Conservation (phyloP, 1,140 invertebrate genomes). For the Coelopa frigida region DNA sequence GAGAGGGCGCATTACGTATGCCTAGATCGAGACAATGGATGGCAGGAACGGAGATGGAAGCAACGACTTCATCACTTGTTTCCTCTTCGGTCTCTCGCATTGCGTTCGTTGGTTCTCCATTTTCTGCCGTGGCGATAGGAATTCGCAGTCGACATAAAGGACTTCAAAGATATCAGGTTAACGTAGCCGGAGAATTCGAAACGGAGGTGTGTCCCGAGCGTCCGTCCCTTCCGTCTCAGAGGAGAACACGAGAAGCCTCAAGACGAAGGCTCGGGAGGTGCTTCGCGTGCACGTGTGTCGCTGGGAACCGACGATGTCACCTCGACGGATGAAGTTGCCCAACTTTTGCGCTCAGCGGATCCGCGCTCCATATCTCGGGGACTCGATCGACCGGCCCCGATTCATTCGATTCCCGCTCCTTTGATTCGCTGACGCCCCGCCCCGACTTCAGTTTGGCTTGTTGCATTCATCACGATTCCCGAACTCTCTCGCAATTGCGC, state of each 20-base stretch:
- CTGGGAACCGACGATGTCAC: constrained; percentile 25
- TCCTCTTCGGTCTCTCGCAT: constrained; percentile 19
- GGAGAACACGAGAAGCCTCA: constrained; percentile 3
- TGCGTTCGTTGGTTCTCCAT: not conserved
- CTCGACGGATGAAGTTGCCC: constrained; percentile 30
- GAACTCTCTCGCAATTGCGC: not conserved
- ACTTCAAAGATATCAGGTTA: constrained; percentile 34
- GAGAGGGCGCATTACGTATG: not conserved
- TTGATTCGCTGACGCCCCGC: no score
- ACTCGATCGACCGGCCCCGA: no score
- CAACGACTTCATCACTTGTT: constrained; percentile 45
- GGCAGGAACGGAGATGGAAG: constrained; percentile 28
- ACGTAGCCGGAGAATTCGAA: constrained; percentile 10
- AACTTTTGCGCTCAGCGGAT: constrained; percentile 31
- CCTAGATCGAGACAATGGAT: not conserved
- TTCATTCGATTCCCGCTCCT: no score
- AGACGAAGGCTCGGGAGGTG: not conserved
- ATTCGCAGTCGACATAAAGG: constrained; percentile 15
- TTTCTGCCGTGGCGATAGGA: constrained; percentile 1
- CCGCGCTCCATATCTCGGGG: no score
- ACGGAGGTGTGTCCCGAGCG: constrained; percentile 12
- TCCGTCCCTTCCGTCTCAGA: constrained; percentile 4
- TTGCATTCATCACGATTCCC: constrained; percentile 1
- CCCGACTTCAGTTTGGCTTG: not conserved
- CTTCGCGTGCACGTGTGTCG: constrained; percentile 15